Conservation (phyloP, 2,113 vertebrate genomes). For the Microcebus ravelobensis region DNA sequence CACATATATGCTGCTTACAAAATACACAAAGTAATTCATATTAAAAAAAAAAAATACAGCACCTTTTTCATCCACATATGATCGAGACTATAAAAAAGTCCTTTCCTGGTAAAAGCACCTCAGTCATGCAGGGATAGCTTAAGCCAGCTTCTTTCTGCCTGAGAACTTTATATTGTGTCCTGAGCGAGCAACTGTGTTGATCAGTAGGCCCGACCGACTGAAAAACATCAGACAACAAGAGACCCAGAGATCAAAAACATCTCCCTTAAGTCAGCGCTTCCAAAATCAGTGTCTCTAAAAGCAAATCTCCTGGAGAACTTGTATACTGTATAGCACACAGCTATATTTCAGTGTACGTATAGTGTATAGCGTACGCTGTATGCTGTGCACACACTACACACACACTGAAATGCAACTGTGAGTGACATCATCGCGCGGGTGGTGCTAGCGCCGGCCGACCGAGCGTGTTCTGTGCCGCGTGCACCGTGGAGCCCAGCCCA, state of each 20-base stretch:
- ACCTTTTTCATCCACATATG: slow-evolving; percentile 15
- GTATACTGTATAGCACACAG: too few species aligned
- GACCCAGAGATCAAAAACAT: neutral
- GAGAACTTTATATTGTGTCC: neutral
- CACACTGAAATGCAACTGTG: too few species aligned
- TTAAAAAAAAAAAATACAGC: slow-evolving; percentile 46
- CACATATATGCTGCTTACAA: neutral
- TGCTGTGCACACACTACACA: fast-evolving
- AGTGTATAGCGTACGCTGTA: too few species aligned
- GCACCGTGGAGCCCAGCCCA: neutral
- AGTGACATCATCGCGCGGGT: neutral
- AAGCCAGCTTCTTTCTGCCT: neutral
- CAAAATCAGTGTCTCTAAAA: neutral
- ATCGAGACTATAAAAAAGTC: slow-evolving; percentile 16
- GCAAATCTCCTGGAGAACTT: neutral
- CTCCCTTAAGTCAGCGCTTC: neutral
- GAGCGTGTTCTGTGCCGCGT: neutral
- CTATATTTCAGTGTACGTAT: too few species aligned
- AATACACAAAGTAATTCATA: slow-evolving; percentile 25
- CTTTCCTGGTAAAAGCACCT: slow-evolving; percentile 18
- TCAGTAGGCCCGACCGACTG: neutral
- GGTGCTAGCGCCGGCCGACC: neutral
- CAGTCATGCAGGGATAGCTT: neutral
- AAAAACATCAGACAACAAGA: neutral
- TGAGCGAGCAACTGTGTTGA: neutral